Evolutionary conservation across 2,888 invertebrate genomes (phyloP), one percentile per base, ranked within the genome.

Genomic region (Oxycera nigricornis): DNA sequence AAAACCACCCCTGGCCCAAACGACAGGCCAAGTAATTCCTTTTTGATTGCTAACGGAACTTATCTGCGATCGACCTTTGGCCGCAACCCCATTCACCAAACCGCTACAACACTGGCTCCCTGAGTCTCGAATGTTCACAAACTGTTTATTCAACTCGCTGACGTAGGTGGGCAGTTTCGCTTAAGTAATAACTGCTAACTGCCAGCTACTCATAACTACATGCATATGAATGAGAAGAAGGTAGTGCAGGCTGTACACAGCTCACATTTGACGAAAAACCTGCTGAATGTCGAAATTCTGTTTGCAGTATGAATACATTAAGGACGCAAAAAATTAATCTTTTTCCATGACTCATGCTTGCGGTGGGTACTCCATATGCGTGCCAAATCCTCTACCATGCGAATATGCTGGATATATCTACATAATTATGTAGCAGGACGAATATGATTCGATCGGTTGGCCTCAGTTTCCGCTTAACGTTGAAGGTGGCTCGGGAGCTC

Each of bases 41-140:
- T 30, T 59, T 59, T 59, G 20, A 61, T 61, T 61, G 31, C 61
- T 14, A 61, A 30, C 30, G n/a, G 31, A 61, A 61, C 31, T 61
- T 31, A 31, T 31, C 30, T 20, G n/a, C 20, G 31, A 61, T 61
- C 61, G 31, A 61, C 31, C 61, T 61, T 17, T 31, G 61, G 61
- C 31, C 61, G 31, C 61, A 20, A 61, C 61, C n/a, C 11, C 9
- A 55, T 55, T 24, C 22, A 17, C 20, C 30, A 17, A 31, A 2
- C n/a, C 46, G 14, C 3, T 46, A 17, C 6, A 14, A 46, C 4
- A 14, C 17, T 46, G 46, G 6, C 14, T 2, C 2, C 6, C 46
- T 14, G 6, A 14, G 3, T 3, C 46, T 35, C 11, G 11, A 35
- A 2, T 46, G 14, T 46, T 46, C 11, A 46, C 46, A 2, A 17